Evolutionary conservation across 2,888 invertebrate genomes (phyloP).

Genomic region (Apamea anceps): DNA sequence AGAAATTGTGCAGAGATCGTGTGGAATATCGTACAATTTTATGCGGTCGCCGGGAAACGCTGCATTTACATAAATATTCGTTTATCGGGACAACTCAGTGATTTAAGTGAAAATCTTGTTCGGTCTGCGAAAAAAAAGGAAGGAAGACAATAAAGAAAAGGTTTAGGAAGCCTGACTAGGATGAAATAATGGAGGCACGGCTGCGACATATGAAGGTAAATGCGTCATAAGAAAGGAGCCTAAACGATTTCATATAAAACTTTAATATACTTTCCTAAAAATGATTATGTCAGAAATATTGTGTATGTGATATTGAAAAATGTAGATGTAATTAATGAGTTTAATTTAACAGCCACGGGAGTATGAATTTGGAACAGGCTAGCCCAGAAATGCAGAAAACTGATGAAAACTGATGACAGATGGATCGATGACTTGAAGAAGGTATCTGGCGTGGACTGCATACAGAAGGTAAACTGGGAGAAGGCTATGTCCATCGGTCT

Average conservation of each 20-base stretch:
- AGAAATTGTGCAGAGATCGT: constrained; percentile 73
- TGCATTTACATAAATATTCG: constrained; percentile 86
- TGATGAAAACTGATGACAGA: too few relatives aligned
- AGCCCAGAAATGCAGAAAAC: too few relatives aligned
- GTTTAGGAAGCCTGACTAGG: constrained; percentile 66
- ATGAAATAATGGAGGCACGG: constrained; percentile 63
- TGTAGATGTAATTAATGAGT: not conserved
- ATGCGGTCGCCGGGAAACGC: constrained; percentile 74
- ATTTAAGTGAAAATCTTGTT: constrained; percentile 80
- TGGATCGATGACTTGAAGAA: not conserved
- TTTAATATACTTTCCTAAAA: constrained; percentile 29
- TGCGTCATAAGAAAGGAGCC: constrained; percentile 44
- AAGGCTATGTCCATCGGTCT: not conserved
- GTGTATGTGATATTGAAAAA: not conserved
- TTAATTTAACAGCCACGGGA: not conserved
- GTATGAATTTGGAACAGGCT: not conserved
- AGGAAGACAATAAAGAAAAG: constrained; percentile 73
- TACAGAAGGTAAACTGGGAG: not conserved
- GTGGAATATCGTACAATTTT: constrained; percentile 76
- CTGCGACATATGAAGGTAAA: constrained; percentile 62
- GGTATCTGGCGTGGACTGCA: constrained; percentile 2
- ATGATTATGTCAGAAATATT: not conserved
- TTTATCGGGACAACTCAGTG: constrained; percentile 81
- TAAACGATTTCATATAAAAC: constrained; percentile 37
- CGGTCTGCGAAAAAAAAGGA: constrained; percentile 73